Evolutionary conservation across 2,113 vertebrate species (phyloP).

Genomic region (Xenotilapia caudafasciata): DNA sequence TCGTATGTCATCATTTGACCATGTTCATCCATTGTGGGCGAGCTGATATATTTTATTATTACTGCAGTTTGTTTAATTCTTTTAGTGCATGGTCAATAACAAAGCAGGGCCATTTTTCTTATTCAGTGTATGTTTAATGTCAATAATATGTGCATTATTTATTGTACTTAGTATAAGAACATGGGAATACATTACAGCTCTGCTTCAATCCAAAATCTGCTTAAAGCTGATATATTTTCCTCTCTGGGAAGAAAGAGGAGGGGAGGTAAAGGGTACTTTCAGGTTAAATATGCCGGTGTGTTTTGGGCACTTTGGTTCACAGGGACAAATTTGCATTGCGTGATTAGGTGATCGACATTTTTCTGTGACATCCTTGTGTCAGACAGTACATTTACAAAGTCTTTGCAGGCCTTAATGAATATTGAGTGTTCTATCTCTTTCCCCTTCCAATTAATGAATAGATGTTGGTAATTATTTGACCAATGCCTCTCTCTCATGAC

Average conservation of each 20-base stretch:
- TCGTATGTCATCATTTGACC: background rate
- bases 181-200: background rate
- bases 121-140: background rate
- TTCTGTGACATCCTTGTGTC: constrained; percentile 55
- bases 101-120: background rate
- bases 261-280: background rate
- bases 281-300: background rate
- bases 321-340: constrained; percentile 39
- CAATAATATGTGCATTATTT: background rate
- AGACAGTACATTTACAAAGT: constrained; percentile 62
- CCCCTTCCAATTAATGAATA: constrained; percentile 75
- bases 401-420: constrained; percentile 72
- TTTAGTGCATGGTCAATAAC: background rate
- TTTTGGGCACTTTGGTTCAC: background rate
- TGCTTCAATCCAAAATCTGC: background rate
- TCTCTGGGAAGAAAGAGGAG: background rate
- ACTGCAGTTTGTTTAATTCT: background rate
- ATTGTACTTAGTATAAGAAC: background rate
- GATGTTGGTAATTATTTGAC: constrained; percentile 77
- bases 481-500: constrained; percentile 65
- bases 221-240: background rate
- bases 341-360: constrained; percentile 61
- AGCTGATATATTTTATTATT: background rate
- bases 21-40: background rate
- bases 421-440: constrained; percentile 73